These are phyloP conservation scores for Cephus pygmeus DNA, from an alignment of 2,888 invertebrate species.

Conservation along the genomic window DNA sequence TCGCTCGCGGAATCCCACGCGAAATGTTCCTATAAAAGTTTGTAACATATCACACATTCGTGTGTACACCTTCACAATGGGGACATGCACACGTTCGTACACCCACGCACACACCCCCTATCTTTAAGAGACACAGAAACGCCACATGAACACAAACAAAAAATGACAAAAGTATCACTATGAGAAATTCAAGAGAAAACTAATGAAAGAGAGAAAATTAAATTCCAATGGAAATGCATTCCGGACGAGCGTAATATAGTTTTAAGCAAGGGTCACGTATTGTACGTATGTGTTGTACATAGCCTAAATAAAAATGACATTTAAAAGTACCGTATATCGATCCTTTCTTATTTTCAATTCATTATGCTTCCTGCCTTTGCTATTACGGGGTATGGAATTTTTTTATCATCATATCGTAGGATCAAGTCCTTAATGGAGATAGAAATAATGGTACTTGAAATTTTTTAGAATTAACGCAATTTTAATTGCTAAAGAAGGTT, in stretches of 20 bases:
- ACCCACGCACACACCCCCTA: conserved; percentile 16
- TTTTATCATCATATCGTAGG: no score
- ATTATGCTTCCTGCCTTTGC: background rate
- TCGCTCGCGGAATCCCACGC: conserved; percentile 57
- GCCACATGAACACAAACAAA: conserved; percentile 1
- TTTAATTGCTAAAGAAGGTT: no score
- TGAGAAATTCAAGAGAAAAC: conserved; percentile 15
- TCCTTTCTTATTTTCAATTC: background rate
- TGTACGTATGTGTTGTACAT: conserved; percentile 66
- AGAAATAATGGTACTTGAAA: no score
- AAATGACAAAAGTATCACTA: conserved; percentile 23
- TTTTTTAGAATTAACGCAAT: no score
- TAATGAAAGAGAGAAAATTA: conserved; percentile 12
- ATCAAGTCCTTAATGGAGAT: no score
- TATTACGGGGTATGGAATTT: background rate
- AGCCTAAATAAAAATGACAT: conserved; percentile 65
- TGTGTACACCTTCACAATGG: background rate
- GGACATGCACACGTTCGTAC: conserved; percentile 27
- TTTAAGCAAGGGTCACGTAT: conserved; percentile 64
- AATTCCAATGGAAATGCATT: conserved; percentile 41
- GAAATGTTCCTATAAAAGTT: conserved; percentile 62
- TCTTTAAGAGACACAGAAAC: background rate
- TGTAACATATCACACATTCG: conserved; percentile 61
- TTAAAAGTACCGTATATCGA: conserved; percentile 50
- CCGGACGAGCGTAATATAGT: conserved; percentile 55